Percentiles rank a stretch among this genome's conserved stretches.
phyloP scores from a whole-genome alignment of 2,113 vertebrate species.

The Guaruba guarouba region DNA sequence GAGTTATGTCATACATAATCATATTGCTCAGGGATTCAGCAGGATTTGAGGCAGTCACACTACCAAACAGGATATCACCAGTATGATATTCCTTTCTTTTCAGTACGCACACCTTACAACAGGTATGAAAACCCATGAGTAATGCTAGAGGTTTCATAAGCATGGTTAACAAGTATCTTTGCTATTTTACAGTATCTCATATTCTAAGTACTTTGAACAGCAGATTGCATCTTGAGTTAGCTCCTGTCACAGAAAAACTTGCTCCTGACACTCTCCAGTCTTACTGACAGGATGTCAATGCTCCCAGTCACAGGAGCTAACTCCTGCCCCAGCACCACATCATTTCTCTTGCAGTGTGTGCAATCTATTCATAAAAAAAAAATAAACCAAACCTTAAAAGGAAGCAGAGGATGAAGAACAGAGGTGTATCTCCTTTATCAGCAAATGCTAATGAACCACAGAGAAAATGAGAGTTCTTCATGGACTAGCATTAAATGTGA shows the following conservation, averaged over 20 bases:
- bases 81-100: neutral
- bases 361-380: neutral
- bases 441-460: neutral
- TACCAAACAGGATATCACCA: neutral
- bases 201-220: neutral
- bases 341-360: neutral
- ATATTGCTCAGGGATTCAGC: neutral
- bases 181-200: neutral
- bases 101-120: neutral
- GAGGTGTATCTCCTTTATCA: neutral
- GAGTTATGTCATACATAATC: neutral
- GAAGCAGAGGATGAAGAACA: neutral
- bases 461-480: neutral
- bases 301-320: neutral
- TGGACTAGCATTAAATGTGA: neutral
- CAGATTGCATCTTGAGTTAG: neutral
- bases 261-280: accelerated
- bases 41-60: neutral
- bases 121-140: neutral
- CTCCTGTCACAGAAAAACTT: neutral
- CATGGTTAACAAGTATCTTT: neutral
- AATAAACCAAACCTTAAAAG: neutral
- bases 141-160: neutral
- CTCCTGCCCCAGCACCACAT: neutral
- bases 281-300: neutral